Evolutionary conservation across 2,797 vertebrate species (phyloP), one percentile per base, ranked within the genome.

Genomic region (Lepus oiostolus): DNA sequence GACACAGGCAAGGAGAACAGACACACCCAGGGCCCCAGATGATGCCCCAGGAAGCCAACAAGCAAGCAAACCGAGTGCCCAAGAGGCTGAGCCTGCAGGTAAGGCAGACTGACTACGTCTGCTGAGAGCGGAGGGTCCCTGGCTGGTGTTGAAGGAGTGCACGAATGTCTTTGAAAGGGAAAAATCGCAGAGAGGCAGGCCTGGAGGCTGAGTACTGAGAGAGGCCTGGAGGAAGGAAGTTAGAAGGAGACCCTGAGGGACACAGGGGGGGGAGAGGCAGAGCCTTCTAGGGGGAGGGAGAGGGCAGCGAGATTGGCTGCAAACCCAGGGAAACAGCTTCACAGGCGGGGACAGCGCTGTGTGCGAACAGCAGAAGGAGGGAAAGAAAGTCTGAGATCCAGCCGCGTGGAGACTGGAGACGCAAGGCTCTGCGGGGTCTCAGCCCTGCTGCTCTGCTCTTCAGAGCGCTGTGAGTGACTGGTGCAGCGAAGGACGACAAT

Each of bases 261-360:
- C 24, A 42, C n/a, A 50, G 47, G 8, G 8, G 12, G 26, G 2
- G 4, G 54, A 65, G 65, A 42, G 19, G 16, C 63, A 60, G 60
- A 60, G 32, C 35, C 26, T 84, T 32, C 22, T 4, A 0, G 8
- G 26, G 35, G 19, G 75, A 76, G 70, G 86, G n/a, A 62, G 50
- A 63, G 26, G 52, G 84, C 92, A 47, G 38, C 77, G 32, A 30
- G 11, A 0, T 5, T 26, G 38, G 26, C 19, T 13, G 0, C 1
- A 30, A 42, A 65, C 11, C 65, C 72, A 24, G 1, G 0, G 19
- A 50, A 19, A 35, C 22, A 22, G 28, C 42, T 60, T n/a, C 42
- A 4, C 0, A 11, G 47, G 12, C 12, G 0, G 54, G 70, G 77
- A 14, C 4, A 21, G 47, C 47, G 11, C 0, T 7, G 5, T 0